Evolutionary conservation across 2,113 vertebrate species (phyloP), one percentile per base, ranked within the genome.

Genomic region (Kryptolebias marmoratus): DNA sequence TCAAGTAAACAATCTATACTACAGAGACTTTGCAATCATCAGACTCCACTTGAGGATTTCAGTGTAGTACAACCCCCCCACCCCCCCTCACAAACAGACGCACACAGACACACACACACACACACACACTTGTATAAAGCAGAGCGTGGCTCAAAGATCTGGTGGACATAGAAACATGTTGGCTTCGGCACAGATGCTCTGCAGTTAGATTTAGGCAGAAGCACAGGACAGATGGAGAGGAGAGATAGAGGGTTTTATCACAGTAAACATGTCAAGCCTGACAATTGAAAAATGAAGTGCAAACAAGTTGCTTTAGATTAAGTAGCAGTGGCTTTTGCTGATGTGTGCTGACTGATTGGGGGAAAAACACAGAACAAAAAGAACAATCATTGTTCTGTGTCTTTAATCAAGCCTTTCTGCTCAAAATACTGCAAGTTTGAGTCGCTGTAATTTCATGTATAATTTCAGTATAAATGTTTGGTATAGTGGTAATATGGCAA

Each of bases 221-320:
- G 39, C 31, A 39, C 42, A 11, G 48, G 44, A 47, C 32, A 70
- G 28, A 68, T 28, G 27, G 53, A 27, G 66, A 32, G 49, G 22
- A 11, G 16, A 71, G 56, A 57, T 44, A 15, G 14, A 14, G 54
- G 28, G 18, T 60, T 64, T 59, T 70, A 39, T 52, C 54, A 71
- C 44, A 42, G 42, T 12, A 28, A 47, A 71, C 57, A 55, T 60
- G 57, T 56, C 52, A 9, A 45, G 36, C 59, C 30, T 66, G 42
- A 27, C 42, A 30, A 47, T 52, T 64, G 39, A 45, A 50, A 58
- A 45, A 45, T 39, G 28, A 32, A 54, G 15, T 27, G 27, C 57
- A 60, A 60, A 66, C 10, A 5, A 36, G 22, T 15, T 56, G 50
- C 16, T 42, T 42, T 62, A 68, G 54, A 68, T 68, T n/a, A 62